phyloP scores from a whole-genome alignment of 2,797 vertebrate species.

The Loris lydekkerianus region DNA sequence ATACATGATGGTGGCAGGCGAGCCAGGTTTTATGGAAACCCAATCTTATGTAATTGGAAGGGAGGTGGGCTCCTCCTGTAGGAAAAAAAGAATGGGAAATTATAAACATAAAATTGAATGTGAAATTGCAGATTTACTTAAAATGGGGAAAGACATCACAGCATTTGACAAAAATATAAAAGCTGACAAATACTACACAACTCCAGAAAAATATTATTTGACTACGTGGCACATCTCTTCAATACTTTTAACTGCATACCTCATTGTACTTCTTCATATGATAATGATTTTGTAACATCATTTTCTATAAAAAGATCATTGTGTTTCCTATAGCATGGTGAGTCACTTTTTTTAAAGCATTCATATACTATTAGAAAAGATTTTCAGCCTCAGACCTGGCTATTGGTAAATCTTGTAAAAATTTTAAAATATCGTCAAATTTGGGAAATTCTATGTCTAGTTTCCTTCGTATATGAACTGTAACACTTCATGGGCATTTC shows the following conservation, averaged over 20 bases:
- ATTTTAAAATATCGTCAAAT: conserved; percentile 8
- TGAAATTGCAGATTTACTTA: background rate
- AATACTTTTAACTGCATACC: background rate
- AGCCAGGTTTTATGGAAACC: background rate
- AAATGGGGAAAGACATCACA: background rate
- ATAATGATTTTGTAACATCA: background rate
- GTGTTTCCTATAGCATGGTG: background rate
- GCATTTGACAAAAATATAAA: conserved; percentile 25
- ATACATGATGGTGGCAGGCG: background rate
- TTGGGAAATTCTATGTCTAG: background rate
- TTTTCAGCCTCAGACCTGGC: conserved; percentile 25
- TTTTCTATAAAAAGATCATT: background rate
- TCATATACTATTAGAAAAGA: conserved; percentile 11
- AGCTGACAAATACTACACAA: conserved; percentile 6
- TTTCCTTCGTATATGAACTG: conserved; percentile 7
- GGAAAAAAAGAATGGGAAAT: conserved; percentile 46
- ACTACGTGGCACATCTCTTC: background rate
- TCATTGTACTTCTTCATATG: background rate
- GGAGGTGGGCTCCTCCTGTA: background rate
- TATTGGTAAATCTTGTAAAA: background rate
- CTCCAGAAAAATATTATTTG: conserved; percentile 23
- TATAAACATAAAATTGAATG: background rate
- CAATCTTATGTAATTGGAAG: background rate
- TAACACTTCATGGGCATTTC: conserved; percentile 20
- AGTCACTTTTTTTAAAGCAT: background rate